Percentiles rank a stretch among this genome's conserved stretches.
Evolutionary conservation across 2,113 vertebrate species (phyloP).

Genomic region (Plectropomus leopardus): DNA sequence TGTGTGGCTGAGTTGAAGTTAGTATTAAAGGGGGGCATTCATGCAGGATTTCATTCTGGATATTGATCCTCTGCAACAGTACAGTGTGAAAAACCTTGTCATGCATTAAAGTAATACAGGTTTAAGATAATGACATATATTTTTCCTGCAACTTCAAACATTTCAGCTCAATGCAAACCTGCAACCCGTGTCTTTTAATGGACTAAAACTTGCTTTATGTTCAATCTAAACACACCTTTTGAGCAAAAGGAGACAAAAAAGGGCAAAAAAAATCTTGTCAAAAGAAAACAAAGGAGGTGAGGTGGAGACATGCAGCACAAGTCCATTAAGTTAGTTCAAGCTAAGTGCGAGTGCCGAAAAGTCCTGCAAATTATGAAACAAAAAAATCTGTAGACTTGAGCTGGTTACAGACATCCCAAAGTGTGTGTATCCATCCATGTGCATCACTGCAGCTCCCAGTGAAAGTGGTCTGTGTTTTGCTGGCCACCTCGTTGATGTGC

Average conservation of each 20-base stretch:
- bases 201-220: not conserved
- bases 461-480: not conserved
- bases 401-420: not conserved
- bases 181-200: not conserved
- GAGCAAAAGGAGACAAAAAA: too few species aligned
- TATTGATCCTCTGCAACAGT: too few species aligned
- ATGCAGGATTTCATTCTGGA: too few species aligned
- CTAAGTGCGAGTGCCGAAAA: slow-evolving; percentile 65
- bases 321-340: slow-evolving; percentile 23
- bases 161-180: not conserved
- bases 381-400: not conserved
- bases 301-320: not conserved
- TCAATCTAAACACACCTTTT: slow-evolving; percentile 14
- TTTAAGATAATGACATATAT: not conserved
- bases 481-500: not conserved
- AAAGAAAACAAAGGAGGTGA: not conserved
- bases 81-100: not conserved
- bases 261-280: rapidly evolving
- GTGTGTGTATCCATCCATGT: not conserved
- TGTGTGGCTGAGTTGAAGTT: too few species aligned
- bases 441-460: not conserved
- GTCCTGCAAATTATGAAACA: slow-evolving; percentile 12
- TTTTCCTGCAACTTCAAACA: not conserved
- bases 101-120: not conserved
- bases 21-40: too few species aligned